Conservation (phyloP, 53 echinoderm and acorn worm species). For the Patiria pectinifera region DNA sequence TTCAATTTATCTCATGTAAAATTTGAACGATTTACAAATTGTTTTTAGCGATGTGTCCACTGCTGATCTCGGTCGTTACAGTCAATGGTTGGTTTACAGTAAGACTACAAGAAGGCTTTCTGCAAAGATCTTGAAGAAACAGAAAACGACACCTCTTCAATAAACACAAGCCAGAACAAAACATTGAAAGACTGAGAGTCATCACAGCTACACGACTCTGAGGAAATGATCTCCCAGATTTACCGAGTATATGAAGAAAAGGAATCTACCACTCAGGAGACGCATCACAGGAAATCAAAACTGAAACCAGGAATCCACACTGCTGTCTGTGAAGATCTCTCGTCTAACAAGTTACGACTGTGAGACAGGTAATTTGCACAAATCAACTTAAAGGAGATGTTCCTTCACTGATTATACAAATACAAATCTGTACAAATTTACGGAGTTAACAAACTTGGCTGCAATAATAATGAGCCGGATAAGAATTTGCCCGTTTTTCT, state of each 20-base stretch:
- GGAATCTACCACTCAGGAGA: constrained; percentile 6
- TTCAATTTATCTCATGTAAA: too few relatives aligned
- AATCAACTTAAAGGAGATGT: neutral
- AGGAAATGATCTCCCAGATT: neutral
- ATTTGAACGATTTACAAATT: too few relatives aligned
- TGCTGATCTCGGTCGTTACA: too few relatives aligned
- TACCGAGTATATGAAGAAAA: neutral
- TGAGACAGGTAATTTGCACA: constrained; percentile 10
- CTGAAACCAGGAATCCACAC: constrained; percentile 20
- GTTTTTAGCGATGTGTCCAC: too few relatives aligned
- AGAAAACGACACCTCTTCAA: neutral
- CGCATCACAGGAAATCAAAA: constrained; percentile 24
- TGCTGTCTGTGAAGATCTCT: neutral
- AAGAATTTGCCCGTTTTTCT: too few relatives aligned
- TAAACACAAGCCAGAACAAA: neutral
- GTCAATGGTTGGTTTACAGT: too few relatives aligned
- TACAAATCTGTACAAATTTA: too few relatives aligned
- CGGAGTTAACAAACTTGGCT: too few relatives aligned
- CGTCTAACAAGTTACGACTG: neutral
- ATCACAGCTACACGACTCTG: neutral
- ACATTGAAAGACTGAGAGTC: neutral
- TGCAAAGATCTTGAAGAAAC: neutral
- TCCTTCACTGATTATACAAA: neutral
- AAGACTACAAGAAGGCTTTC: neutral
- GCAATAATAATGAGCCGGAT: too few relatives aligned